These are phyloP conservation scores for Otolemur crassicaudatus DNA, from an alignment of 2,797 vertebrate species.

Conservation along the genomic window DNA sequence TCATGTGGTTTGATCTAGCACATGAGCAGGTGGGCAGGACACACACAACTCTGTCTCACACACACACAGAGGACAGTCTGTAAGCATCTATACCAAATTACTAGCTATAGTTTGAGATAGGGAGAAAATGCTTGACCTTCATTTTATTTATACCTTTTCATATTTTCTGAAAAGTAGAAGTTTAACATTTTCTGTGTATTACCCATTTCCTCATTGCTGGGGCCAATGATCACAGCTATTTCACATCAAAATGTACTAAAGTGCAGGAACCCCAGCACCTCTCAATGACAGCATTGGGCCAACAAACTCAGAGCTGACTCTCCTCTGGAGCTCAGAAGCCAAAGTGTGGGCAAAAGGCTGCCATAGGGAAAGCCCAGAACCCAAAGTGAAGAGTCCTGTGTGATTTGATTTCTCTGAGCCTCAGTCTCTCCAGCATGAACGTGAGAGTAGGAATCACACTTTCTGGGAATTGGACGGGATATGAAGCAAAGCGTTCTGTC, in stretches of 20 bases:
- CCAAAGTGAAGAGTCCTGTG: neutral
- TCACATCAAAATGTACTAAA: neutral
- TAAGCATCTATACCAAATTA: neutral
- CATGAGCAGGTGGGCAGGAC: rapidly evolving
- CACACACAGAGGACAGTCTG: neutral
- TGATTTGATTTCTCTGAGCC: neutral
- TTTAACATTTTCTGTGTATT: neutral
- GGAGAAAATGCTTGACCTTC: neutral
- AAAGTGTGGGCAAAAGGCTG: neutral
- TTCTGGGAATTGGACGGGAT: neutral
- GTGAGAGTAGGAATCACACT: neutral
- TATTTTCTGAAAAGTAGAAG: neutral
- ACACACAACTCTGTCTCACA: rapidly evolving
- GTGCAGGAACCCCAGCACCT: neutral
- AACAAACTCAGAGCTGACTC: neutral
- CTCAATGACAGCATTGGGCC: neutral
- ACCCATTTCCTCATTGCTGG: neutral
- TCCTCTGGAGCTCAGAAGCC: neutral
- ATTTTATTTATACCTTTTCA: neutral
- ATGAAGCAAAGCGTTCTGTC: neutral
- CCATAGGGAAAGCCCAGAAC: neutral
- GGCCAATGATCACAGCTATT: neutral
- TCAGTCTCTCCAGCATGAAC: neutral
- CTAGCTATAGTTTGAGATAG: neutral
- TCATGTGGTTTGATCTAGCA: neutral